Conservation (phyloP, 2,797 vertebrate genomes). For the Sebastes wilsoni region DNA sequence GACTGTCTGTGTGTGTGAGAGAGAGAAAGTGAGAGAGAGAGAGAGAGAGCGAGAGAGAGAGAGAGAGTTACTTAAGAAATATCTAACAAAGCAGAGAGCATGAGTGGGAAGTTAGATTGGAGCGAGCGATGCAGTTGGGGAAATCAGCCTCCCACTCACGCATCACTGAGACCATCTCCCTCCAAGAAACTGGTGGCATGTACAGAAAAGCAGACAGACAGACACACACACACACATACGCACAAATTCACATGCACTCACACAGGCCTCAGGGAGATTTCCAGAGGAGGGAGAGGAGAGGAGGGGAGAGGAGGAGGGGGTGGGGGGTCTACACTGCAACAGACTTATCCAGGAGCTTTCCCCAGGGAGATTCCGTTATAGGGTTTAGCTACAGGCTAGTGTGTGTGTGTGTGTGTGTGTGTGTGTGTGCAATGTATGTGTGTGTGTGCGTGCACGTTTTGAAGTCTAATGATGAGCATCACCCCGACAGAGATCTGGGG, state of each 20-base stretch:
- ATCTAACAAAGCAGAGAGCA: conserved; percentile 74
- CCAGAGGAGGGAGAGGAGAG: conserved; percentile 19
- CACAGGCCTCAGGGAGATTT: conserved; percentile 63
- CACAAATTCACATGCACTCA: conserved; percentile 28
- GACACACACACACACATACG: conserved; percentile 27
- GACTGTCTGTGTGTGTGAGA: conserved; percentile 2
- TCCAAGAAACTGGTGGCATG: conserved; percentile 75
- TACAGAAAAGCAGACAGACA: conserved; percentile 68
- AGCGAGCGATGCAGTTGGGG: conserved; percentile 66
- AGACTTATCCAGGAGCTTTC: conserved; percentile 71
- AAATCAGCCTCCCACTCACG: conserved; percentile 78
- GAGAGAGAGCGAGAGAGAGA: conserved; percentile 28
- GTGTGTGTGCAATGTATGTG: neutral
- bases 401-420: conserved; percentile 7
- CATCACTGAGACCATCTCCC: conserved; percentile 74
- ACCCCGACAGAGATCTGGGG: conserved; percentile 75
- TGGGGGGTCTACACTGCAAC: conserved; percentile 56
- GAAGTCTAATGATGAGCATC: conserved; percentile 75
- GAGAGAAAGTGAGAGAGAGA: conserved; percentile 15
- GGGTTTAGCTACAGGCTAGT: conserved; percentile 65
- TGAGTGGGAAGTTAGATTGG: conserved; percentile 77
- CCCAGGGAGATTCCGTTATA: conserved; percentile 67
- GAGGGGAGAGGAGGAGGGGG: neutral
- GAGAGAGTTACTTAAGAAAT: conserved; percentile 73
- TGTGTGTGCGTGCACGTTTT: conserved; percentile 24